Conservation (phyloP, 2,888 invertebrate genomes). For the Malthinus seriepunctatus region DNA sequence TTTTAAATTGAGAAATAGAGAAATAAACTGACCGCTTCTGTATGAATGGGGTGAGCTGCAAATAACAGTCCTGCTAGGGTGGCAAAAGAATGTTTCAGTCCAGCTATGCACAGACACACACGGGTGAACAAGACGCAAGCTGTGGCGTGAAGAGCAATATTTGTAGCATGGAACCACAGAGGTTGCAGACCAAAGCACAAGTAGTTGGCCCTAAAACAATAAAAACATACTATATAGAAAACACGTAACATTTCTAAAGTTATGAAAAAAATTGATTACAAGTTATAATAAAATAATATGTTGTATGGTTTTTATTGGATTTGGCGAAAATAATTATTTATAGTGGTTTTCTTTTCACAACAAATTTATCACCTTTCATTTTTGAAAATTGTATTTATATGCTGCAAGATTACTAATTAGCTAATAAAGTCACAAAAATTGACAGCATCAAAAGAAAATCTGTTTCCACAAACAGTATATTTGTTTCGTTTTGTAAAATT, state of each 20-base stretch:
- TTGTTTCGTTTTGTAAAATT: no score
- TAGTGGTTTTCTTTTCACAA: no score
- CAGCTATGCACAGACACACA: conserved; percentile 68
- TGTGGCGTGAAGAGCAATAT: conserved; percentile 74
- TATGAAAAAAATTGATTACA: no score
- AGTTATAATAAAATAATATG: no score
- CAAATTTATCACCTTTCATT: no score
- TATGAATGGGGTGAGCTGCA: conserved; percentile 86
- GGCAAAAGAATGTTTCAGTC: conserved; percentile 70
- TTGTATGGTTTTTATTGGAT: no score
- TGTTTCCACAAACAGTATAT: no score
- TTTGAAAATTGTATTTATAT: no score
- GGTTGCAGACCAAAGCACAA: conserved; percentile 70
- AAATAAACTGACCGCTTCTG: conserved; percentile 78
- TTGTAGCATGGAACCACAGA: conserved; percentile 80
- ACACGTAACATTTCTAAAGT: conserved; percentile 1
- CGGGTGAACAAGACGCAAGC: conserved; percentile 75
- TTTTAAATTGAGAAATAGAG: conserved; percentile 30
- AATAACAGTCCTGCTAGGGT: conserved; percentile 76
- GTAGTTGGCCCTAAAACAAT: conserved; percentile 73
- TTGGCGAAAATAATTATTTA: no score
- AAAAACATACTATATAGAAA: conserved; percentile 25
- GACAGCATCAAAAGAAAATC: no score
- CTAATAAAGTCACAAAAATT: no score
- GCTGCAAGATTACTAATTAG: no score